Evolutionary conservation across 2,888 invertebrate genomes (phyloP).

Genomic region (Unio delphinus): DNA sequence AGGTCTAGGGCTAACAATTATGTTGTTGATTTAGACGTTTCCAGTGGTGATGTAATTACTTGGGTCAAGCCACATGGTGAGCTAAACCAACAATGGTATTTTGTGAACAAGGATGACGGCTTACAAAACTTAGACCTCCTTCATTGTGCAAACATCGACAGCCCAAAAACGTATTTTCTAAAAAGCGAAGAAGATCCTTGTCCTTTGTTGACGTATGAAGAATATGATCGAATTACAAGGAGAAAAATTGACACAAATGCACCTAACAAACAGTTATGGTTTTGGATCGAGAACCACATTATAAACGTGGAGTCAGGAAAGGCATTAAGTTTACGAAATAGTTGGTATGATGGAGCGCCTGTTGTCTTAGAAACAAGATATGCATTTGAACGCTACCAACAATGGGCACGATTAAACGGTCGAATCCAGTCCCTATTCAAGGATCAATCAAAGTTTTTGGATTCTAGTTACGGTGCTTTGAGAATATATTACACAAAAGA

Average conservation of each 20-base stretch:
- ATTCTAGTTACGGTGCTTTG: no score
- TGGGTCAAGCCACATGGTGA: no score
- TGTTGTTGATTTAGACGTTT: no score
- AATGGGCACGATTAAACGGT: constrained; percentile 1
- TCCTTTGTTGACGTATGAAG: not conserved
- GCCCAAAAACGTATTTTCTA: not conserved
- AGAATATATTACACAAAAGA: no score
- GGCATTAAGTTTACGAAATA: not conserved
- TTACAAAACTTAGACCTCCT: not conserved
- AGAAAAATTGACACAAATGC: not conserved
- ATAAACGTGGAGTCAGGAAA: not conserved
- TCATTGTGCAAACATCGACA: not conserved
- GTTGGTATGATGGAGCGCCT: not conserved
- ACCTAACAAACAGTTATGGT: not conserved
- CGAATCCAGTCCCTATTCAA: constrained; percentile 1
- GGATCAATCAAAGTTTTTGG: no score
- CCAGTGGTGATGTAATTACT: no score
- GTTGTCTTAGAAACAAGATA: constrained; percentile 1
- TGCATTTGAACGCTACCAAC: constrained; percentile 1
- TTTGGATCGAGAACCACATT: constrained; percentile 5
- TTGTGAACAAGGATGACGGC: constrained; percentile 1
- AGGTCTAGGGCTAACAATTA: no score
- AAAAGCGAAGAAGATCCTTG: constrained; percentile 5
- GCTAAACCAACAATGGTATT: constrained; percentile 1
- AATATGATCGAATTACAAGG: not conserved